These are phyloP conservation scores for Lanius ludovicianus DNA, from an alignment of 2,113 vertebrate species.

Conservation along the genomic window DNA sequence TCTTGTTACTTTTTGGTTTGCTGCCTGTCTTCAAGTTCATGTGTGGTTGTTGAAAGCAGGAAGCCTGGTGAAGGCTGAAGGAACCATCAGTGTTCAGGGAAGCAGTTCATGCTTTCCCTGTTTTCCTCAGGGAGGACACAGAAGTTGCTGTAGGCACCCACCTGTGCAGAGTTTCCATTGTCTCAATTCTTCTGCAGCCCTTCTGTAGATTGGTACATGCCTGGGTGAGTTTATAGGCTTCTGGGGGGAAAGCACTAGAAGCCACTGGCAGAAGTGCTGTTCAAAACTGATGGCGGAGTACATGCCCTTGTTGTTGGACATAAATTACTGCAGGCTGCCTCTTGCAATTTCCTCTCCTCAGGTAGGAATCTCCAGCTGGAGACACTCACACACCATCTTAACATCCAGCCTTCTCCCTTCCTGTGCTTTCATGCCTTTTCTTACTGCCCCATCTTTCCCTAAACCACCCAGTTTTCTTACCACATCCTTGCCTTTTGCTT, in stretches of 20 bases:
- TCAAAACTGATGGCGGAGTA: background rate
- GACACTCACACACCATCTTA: background rate
- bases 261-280: background rate
- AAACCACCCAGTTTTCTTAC: background rate
- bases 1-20: background rate
- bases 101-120: background rate
- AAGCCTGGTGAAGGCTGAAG: background rate
- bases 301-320: background rate
- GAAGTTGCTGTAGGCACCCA: background rate
- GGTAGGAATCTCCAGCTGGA: background rate
- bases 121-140: background rate
- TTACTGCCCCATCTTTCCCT: background rate
- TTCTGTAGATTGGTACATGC: background rate
- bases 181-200: background rate
- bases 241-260: background rate
- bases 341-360: background rate
- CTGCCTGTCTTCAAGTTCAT: background rate
- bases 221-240: background rate
- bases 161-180: accelerated
- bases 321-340: background rate
- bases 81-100: background rate
- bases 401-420: background rate
- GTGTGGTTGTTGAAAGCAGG: background rate
- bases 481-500: background rate
- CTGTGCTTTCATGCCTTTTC: background rate